A percentile compares a stretch with the other conserved stretches of the same genome.
phyloP scores from a whole-genome alignment of 2,797 vertebrate species.

The Cynopterus sphinx region DNA sequence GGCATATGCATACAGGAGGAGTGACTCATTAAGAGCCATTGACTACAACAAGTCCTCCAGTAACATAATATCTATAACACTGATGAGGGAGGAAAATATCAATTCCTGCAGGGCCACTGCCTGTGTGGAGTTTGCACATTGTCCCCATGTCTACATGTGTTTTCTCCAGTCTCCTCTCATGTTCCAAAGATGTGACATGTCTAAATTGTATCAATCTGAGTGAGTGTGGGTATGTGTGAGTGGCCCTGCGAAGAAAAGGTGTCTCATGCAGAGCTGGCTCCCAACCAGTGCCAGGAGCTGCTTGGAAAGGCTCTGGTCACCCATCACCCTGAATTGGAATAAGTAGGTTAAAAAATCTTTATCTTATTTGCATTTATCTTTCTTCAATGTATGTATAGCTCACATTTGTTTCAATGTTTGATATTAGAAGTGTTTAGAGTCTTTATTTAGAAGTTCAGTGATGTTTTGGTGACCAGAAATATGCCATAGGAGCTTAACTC shows the following conservation, averaged over 20 bases:
- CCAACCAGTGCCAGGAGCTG: not conserved
- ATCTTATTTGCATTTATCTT: not conserved
- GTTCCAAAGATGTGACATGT: not conserved
- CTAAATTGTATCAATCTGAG: not conserved
- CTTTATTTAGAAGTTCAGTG: not conserved
- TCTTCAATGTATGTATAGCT: not conserved
- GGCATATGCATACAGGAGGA: fast-evolving
- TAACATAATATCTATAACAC: not conserved
- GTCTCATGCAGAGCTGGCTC: not conserved
- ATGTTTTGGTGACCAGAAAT: not conserved
- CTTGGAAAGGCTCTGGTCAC: not conserved
- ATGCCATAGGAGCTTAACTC: not conserved
- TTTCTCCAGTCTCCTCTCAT: not conserved
- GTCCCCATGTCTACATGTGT: not conserved
- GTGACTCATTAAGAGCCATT: not conserved
- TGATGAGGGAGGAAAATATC: not conserved
- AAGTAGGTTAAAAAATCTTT: not conserved
- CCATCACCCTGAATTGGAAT: not conserved
- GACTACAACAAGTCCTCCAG: not conserved
- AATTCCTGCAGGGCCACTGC: not conserved
- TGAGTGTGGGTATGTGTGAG: not conserved
- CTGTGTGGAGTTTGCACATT: not conserved
- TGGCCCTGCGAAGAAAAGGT: not conserved
- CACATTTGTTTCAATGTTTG: not conserved
- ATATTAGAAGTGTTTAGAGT: not conserved